phyloP scores from a whole-genome alignment of 1,140 invertebrate genomes.

The Diachasma alloeum region DNA sequence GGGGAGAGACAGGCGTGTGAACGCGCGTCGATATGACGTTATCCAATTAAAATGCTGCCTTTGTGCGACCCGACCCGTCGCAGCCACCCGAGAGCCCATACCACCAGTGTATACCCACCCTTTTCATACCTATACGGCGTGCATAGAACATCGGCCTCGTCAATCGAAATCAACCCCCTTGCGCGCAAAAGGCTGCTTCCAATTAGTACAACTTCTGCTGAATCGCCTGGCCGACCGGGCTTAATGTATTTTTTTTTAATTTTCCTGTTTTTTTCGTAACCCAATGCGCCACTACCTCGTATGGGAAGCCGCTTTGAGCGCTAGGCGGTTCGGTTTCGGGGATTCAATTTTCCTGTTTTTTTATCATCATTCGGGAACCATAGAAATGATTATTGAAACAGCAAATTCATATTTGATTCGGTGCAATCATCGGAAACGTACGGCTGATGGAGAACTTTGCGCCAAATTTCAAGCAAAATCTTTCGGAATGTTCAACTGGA shows the following conservation, averaged over 20 bases:
- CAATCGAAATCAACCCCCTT: constrained; percentile 54
- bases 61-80: constrained; percentile 58
- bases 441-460: not conserved
- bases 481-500: no score
- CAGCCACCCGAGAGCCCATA: constrained; percentile 38
- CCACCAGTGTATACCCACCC: not conserved
- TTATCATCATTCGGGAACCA: not conserved
- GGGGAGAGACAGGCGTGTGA: constrained; percentile 53
- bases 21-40: constrained; percentile 58
- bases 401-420: not conserved
- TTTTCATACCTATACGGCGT: constrained; percentile 8
- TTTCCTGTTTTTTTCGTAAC: constrained; percentile 6
- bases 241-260: constrained; percentile 32
- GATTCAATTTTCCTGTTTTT: not conserved
- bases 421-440: not conserved
- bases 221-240: constrained; percentile 40
- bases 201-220: constrained; percentile 56
- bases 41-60: constrained; percentile 63
- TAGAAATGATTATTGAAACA: not conserved
- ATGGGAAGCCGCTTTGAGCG: constrained; percentile 15
- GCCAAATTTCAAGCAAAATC: no score
- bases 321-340: constrained; percentile 3
- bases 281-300: not conserved
- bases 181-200: constrained; percentile 54
- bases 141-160: constrained; percentile 36